Percentiles rank a stretch among this genome's conserved stretches.
These are phyloP conservation scores for Batillaria attramentaria DNA, from an alignment of 1,140 invertebrate genomes.

Conservation along the genomic window DNA sequence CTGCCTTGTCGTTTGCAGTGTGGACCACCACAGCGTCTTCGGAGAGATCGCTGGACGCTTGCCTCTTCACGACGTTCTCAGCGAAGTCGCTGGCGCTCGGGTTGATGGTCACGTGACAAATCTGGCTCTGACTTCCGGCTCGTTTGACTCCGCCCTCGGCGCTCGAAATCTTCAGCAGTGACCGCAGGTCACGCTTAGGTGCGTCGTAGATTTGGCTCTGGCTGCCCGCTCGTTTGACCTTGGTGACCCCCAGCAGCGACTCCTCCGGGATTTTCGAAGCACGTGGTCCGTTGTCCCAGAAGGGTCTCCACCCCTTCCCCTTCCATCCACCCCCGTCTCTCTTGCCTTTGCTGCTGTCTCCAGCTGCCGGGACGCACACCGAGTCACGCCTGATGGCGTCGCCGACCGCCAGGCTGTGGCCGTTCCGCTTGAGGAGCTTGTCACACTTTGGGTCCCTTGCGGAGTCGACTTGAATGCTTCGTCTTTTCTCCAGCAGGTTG, in stretches of 20 bases:
- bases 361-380: neutral
- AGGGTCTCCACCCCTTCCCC: neutral
- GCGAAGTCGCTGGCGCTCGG: no score
- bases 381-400: neutral
- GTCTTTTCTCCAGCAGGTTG: slow-evolving; percentile 21
- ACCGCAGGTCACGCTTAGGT: slow-evolving; percentile 11
- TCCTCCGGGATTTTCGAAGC: neutral
- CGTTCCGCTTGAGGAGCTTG: slow-evolving; percentile 17
- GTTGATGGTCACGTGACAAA: no score
- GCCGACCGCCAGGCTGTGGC: slow-evolving; percentile 26
- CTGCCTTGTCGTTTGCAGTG: no score
- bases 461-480: neutral
- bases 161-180: neutral
- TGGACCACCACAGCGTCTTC: no score
- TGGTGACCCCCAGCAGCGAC: neutral
- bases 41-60: no score
- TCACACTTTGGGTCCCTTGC: slow-evolving; percentile 26
- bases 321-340: neutral
- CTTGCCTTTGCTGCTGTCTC: neutral
- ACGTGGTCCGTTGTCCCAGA: neutral
- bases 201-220: slow-evolving; percentile 13
- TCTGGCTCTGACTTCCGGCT: slow-evolving; percentile 20
- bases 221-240: slow-evolving; percentile 20
- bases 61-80: no score
- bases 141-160: no score